Evolutionary conservation across 2,113 vertebrate species (phyloP).

Genomic region (Himantopus leucocephalus): DNA sequence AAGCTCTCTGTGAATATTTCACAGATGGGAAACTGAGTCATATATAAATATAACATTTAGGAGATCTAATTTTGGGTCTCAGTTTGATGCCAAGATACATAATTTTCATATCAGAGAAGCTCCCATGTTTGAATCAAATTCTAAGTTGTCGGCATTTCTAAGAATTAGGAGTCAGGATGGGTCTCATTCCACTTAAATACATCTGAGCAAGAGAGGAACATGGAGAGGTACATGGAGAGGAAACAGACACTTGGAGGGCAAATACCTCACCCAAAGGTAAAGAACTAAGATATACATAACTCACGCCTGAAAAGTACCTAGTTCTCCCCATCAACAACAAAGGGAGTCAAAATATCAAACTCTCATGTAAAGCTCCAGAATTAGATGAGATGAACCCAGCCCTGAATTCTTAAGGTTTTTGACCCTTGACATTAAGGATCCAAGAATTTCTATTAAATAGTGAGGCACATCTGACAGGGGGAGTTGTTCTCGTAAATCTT

Average conservation of each 20-base stretch:
- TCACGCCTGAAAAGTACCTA: not conserved
- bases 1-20: constrained; percentile 30
- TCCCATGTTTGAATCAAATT: not conserved
- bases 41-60: constrained; percentile 49
- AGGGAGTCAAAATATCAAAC: not conserved
- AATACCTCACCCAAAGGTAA: not conserved
- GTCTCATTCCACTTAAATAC: not conserved
- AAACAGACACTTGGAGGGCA: not conserved
- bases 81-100: not conserved
- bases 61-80: constrained; percentile 28
- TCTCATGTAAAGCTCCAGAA: not conserved
- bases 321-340: fast-evolving
- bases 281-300: not conserved
- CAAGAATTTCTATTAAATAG: not conserved
- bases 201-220: not conserved
- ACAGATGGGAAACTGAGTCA: constrained; percentile 62
- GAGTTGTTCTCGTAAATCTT: not conserved
- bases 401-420: not conserved
- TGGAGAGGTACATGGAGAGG: not conserved
- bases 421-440: not conserved
- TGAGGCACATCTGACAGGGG: not conserved
- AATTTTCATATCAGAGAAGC: not conserved
- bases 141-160: not conserved
- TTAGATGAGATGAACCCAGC: not conserved
- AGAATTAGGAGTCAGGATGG: not conserved